Conservation (phyloP, 2,113 vertebrate genomes). For the Marmota monax region DNA sequence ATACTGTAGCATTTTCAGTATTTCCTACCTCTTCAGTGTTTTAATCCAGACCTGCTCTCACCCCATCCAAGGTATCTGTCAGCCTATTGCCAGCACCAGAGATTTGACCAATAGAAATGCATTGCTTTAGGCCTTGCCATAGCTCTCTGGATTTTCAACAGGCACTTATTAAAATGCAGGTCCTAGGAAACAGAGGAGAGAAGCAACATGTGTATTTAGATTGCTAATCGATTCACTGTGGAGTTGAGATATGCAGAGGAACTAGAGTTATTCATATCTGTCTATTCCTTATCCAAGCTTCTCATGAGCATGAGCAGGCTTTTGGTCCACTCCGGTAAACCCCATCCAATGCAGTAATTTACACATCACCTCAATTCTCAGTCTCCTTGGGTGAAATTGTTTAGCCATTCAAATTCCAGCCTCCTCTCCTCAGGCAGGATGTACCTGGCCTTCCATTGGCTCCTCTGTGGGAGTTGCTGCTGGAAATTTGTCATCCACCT, state of each 20-base stretch:
- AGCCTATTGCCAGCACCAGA: not conserved
- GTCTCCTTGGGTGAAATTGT: not conserved
- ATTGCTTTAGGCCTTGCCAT: not conserved
- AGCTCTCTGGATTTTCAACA: not conserved
- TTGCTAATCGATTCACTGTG: not conserved
- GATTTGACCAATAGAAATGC: constrained; percentile 28
- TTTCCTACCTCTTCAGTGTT: not conserved
- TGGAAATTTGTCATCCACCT: not conserved
- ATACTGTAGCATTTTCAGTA: not conserved
- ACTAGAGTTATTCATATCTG: not conserved
- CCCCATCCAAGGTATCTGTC: not conserved
- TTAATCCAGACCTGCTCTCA: not conserved
- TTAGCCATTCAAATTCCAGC: not conserved
- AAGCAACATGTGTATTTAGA: not conserved
- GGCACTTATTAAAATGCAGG: not conserved
- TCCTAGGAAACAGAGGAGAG: not conserved
- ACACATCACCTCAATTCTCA: not conserved
- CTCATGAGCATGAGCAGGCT: not conserved
- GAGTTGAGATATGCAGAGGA: not conserved
- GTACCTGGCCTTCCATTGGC: no score
- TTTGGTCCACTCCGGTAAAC: not conserved
- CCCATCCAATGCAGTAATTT: not conserved
- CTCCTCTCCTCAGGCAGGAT: not conserved
- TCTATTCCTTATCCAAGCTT: not conserved
- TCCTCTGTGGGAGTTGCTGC: not conserved